Evolutionary conservation across 2,113 vertebrate genomes (phyloP).

Genomic region (Hypomesus transpacificus): DNA sequence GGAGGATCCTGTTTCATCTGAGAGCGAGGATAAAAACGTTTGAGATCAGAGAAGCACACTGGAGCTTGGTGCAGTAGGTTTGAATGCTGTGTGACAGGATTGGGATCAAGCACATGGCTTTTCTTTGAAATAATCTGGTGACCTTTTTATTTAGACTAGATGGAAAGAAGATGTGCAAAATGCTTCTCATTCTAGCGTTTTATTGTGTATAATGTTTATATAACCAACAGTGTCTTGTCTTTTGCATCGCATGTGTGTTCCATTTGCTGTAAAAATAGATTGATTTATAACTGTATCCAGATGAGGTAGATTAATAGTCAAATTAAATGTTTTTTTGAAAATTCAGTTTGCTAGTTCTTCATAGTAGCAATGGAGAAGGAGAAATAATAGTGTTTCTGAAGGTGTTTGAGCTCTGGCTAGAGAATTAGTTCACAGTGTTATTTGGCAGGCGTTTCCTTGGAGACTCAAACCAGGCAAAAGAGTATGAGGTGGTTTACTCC

Average conservation of each 20-base stretch:
- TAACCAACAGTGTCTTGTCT: slow-evolving; percentile 15
- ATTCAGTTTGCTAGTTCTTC: background rate
- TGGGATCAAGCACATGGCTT: too few relatives aligned
- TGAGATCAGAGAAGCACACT: background rate
- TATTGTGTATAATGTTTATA: background rate
- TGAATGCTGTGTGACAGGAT: too few relatives aligned
- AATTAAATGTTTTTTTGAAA: too few relatives aligned
- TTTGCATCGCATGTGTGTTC: background rate
- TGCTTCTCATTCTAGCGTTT: slow-evolving; percentile 14
- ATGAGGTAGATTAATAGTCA: too few relatives aligned
- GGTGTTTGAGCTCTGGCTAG: slow-evolving; percentile 49
- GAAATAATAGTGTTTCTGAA: slow-evolving; percentile 30
- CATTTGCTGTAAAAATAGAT: background rate
- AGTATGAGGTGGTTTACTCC: slow-evolving; percentile 27
- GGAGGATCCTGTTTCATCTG: slow-evolving; percentile 17
- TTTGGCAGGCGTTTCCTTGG: slow-evolving; percentile 59
- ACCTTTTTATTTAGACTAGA: background rate
- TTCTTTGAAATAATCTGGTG: background rate
- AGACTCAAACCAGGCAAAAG: slow-evolving; percentile 53
- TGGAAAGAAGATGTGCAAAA: slow-evolving; percentile 29
- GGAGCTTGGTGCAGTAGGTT: background rate
- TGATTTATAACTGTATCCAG: too few relatives aligned
- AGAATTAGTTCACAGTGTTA: slow-evolving; percentile 56
- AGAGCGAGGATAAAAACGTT: background rate
- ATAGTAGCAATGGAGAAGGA: background rate